Base-by-base conservation (phyloP, 2,113 vertebrate genomes). In the Stictonetta naevosa region DNA sequence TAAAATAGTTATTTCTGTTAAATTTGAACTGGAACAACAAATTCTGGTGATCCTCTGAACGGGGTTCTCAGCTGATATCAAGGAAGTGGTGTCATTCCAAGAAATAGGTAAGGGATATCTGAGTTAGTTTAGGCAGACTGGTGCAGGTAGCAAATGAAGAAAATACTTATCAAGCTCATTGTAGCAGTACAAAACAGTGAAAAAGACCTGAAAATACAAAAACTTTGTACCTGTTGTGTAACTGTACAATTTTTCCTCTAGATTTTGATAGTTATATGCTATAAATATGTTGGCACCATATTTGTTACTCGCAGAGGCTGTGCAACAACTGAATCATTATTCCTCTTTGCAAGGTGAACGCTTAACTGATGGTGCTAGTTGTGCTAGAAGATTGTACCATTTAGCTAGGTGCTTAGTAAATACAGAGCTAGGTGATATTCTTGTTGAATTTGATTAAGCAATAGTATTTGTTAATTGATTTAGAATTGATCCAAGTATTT, bases 201-300 rank as follows among this genome's bases (percentile, higher is more conserved):
- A 66, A 69, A 52, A 20, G 46, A 52, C 10, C 8, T 62, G 23
- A 76, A 69, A 9, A 20, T 56, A 42, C 25, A 64, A 42, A 75
- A 67, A 3, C 33, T 8, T 7, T 48, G 22, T 19, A 42, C 33
- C 55, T 86, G 14, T 33, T 86, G 28, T 67, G 44, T 89, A 52
- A 31, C 50, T 76, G 7, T 69, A 11, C 29, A 69, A 18, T 62
- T 86, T 10, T 83, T 92, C 62, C 17, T 48, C 64, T 38, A 86
- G 42, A 62, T 83, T 75, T 78, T 83, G 63, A 46, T 40, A 83
- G 22, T 66, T 68, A 40, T 71, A 11, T 2, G 10, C 48, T 83
- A 6, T n/a, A n/a, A n/a, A n/a, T n/a, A n/a, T 1, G 0, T 11
- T 71, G 25, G 44, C 13, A 50, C 18, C 8, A 0, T 73, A 71